These are phyloP conservation scores for Myripristis murdjan DNA, from an alignment of 2,797 vertebrate species.

Conservation along the genomic window DNA sequence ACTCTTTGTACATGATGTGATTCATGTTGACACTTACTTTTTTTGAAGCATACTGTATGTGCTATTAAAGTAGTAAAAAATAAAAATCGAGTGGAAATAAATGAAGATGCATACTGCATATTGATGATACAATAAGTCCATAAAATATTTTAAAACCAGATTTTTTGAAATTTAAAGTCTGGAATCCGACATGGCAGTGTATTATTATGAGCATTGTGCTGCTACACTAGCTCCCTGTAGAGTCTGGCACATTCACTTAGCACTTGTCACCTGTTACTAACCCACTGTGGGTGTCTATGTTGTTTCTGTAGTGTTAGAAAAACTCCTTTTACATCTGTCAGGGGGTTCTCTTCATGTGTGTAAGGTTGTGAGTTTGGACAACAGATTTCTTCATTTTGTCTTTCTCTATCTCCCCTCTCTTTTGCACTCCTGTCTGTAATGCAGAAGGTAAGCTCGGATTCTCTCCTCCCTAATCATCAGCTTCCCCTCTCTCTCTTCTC, in stretches of 20 bases:
- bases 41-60: neutral
- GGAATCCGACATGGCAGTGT: neutral
- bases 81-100: neutral
- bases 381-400: slow-evolving; percentile 79
- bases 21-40: too few species aligned
- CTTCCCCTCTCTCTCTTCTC: slow-evolving; percentile 23
- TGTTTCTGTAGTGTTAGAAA: neutral
- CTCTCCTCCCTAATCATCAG: slow-evolving; percentile 54
- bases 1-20: too few species aligned
- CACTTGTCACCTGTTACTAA: neutral
- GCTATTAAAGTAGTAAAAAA: neutral
- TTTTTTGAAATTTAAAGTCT: neutral
- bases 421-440: slow-evolving; percentile 90
- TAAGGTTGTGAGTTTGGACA: slow-evolving; percentile 47
- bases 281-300: neutral
- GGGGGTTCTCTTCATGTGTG: slow-evolving; percentile 34
- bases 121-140: neutral
- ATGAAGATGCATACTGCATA: neutral
- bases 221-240: neutral
- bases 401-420: slow-evolving; percentile 86
- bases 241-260: neutral
- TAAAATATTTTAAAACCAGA: neutral
- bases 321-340: neutral
- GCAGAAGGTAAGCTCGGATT: slow-evolving; percentile 96
- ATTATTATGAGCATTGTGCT: too few species aligned